These are phyloP conservation scores for Thomomys bottae DNA, from an alignment of 2,113 vertebrate species.

Conservation along the genomic window DNA sequence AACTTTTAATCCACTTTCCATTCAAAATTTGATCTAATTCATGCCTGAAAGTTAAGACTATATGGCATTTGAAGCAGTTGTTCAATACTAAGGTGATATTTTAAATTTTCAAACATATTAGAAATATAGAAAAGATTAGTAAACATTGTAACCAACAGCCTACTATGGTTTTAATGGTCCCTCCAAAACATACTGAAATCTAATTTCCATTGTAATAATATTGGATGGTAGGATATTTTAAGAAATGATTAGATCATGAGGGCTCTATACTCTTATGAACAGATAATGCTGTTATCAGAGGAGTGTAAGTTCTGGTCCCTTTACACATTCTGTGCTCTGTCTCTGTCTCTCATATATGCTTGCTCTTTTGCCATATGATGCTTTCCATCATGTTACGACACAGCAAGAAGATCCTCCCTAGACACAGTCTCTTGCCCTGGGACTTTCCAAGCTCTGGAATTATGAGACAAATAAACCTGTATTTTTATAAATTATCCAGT, in stretches of 20 bases:
- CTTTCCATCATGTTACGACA: not conserved
- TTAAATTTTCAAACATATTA: conserved; percentile 37
- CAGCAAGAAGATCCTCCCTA: not conserved
- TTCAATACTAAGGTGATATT: not conserved
- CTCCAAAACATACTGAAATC: not conserved
- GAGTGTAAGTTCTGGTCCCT: not conserved
- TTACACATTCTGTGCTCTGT: not conserved
- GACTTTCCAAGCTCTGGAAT: not conserved
- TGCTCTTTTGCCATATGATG: not conserved
- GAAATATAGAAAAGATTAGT: not conserved
- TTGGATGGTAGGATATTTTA: too few species aligned
- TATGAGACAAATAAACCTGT: not conserved
- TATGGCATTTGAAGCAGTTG: not conserved
- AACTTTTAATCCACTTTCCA: conserved; percentile 10
- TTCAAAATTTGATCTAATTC: conserved; percentile 7
- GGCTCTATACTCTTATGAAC: too few species aligned
- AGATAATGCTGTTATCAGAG: not conserved
- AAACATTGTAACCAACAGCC: conserved; percentile 17
- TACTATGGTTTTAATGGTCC: not conserved
- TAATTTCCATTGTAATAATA: not conserved
- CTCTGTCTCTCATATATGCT: too few species aligned
- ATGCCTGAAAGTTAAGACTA: not conserved
- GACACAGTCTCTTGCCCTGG: not conserved
- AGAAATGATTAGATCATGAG: not conserved
- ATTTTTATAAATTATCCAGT: not conserved